These are phyloP conservation scores for Scaptomyza reducta DNA, from an alignment of 2,888 invertebrate genomes.

Conservation along the genomic window DNA sequence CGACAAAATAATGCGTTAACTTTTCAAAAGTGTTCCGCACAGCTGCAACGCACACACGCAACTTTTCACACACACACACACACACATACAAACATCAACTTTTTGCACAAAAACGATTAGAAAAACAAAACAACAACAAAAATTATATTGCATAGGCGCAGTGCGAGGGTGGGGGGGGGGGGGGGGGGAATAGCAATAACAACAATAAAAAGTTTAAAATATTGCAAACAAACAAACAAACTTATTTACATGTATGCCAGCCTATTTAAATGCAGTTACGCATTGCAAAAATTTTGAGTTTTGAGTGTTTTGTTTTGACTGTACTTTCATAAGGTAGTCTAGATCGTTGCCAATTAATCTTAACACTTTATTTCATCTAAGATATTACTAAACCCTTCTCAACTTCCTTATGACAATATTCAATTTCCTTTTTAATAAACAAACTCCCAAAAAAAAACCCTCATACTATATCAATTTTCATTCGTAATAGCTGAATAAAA, in stretches of 20 bases:
- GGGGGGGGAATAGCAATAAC: slow-evolving; percentile 1
- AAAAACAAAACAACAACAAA: slow-evolving; percentile 33
- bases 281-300: slow-evolving; percentile 7
- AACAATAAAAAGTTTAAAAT: slow-evolving; percentile 69
- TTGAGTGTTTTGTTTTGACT: no score
- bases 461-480: slow-evolving; percentile 4
- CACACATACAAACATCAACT: slow-evolving; percentile 30
- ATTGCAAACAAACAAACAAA: slow-evolving; percentile 37
- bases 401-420: slow-evolving; percentile 9
- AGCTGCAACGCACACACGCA: slow-evolving; percentile 71
- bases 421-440: slow-evolving; percentile 7
- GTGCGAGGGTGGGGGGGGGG: not conserved
- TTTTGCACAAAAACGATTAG: slow-evolving; percentile 53
- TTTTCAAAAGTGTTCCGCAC: slow-evolving; percentile 56
- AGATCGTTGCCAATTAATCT: not conserved
- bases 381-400: not conserved
- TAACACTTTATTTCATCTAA: not conserved
- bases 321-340: not conserved
- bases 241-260: not conserved
- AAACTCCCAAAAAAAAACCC: not conserved
- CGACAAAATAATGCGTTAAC: slow-evolving; percentile 81
- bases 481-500: slow-evolving; percentile 16
- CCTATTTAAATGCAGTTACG: not conserved
- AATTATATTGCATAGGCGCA: slow-evolving; percentile 48
- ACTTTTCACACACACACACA: slow-evolving; percentile 59